A percentile compares a stretch with the other conserved stretches of the same genome.
Conservation (phyloP, 2,797 vertebrate genomes). For the Onychomys leucogaster region DNA sequence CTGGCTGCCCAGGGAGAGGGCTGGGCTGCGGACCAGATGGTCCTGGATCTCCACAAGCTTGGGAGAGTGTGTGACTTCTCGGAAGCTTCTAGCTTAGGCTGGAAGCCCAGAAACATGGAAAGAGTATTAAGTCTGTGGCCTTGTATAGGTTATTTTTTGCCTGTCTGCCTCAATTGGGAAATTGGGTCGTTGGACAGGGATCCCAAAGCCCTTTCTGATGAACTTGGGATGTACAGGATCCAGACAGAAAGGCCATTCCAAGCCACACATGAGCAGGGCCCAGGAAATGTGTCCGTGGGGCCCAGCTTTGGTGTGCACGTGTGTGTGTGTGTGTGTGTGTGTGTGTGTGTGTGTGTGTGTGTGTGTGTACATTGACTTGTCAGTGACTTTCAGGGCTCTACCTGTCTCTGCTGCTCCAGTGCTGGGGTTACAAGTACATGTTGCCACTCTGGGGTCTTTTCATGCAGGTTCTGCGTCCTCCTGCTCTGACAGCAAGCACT, state of each 20-base stretch:
- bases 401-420: too few species aligned
- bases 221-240: not conserved
- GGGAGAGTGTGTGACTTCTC: not conserved
- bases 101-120: slow-evolving; percentile 60
- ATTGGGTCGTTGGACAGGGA: not conserved
- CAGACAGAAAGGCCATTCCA: not conserved
- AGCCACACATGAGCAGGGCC: not conserved
- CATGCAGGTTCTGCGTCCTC: not conserved
- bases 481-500: not conserved
- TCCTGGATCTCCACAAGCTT: not conserved
- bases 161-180: slow-evolving; percentile 11
- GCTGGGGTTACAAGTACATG: not conserved
- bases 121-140: slow-evolving; percentile 29
- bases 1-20: not conserved
- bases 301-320: not conserved
- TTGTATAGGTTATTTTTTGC: slow-evolving; percentile 24
- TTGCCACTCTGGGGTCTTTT: not conserved
- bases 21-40: fast-evolving
- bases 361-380: not conserved
- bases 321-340: not conserved
- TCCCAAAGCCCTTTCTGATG: not conserved
- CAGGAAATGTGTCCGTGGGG: not conserved
- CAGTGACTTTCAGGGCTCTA: not conserved
- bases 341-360: fast-evolving
- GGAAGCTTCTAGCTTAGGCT: slow-evolving; percentile 34